phyloP scores from a whole-genome alignment of 2,888 invertebrate genomes.

The Petrophora chlorosata region DNA sequence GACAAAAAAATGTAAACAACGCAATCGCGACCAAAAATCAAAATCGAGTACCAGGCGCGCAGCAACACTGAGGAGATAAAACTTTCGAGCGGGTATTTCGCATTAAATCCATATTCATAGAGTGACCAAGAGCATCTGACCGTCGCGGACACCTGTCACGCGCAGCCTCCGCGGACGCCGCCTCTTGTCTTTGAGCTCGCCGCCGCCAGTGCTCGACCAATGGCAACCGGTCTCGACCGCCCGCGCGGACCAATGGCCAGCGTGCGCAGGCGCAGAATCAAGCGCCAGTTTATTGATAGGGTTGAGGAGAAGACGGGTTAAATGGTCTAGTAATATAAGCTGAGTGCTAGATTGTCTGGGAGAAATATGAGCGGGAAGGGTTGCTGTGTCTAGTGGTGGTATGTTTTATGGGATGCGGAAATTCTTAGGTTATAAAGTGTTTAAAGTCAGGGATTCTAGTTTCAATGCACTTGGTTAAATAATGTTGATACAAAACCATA shows the following conservation, averaged over 20 bases:
- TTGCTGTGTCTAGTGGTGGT: neutral
- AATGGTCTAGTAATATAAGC: neutral
- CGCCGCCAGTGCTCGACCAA: conserved; percentile 64
- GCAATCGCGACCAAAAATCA: conserved; percentile 20
- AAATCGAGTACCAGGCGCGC: conserved; percentile 33
- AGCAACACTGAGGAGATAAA: conserved; percentile 22
- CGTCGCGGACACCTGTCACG: conserved; percentile 59
- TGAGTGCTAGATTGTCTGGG: conserved; percentile 10
- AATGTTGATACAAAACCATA: too few species aligned
- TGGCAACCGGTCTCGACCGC: conserved; percentile 45
- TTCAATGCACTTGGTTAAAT: too few species aligned
- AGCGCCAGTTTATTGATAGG: conserved; percentile 69
- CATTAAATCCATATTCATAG: conserved; percentile 71
- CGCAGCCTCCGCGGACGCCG: conserved; percentile 63
- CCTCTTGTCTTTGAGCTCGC: conserved; percentile 74
- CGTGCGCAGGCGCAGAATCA: conserved; percentile 67
- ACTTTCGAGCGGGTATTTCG: conserved; percentile 22
- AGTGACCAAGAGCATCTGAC: conserved; percentile 36
- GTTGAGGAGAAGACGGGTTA: conserved; percentile 52
- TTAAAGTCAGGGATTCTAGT: neutral
- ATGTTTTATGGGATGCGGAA: neutral
- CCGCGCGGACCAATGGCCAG: conserved; percentile 65
- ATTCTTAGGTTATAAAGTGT: neutral
- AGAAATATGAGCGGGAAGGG: conserved; percentile 5
- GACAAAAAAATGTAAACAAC: conserved; percentile 13